Conservation (phyloP, 2,888 invertebrate genomes). For the Orchestes rusci region DNA sequence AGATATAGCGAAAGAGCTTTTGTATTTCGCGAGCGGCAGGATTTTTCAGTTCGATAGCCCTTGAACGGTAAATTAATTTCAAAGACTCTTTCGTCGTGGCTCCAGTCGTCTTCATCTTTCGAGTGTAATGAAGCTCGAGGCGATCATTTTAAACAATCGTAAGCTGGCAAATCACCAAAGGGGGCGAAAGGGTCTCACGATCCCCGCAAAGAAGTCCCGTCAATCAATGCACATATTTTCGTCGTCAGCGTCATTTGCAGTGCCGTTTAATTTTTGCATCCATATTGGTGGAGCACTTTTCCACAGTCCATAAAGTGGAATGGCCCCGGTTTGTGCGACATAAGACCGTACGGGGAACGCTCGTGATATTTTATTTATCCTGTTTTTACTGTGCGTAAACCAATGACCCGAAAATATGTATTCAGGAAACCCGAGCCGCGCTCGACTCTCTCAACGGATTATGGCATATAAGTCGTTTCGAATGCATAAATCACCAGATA, state of each 20-base stretch:
- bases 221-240: slow-evolving; percentile 24
- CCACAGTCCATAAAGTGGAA: slow-evolving; percentile 40
- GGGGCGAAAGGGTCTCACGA: slow-evolving; percentile 8
- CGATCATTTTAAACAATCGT: slow-evolving; percentile 24
- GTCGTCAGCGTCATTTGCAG: slow-evolving; percentile 32
- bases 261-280: slow-evolving; percentile 38
- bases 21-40: slow-evolving; percentile 19
- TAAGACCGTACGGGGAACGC: slow-evolving; percentile 25
- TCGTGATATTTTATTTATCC: slow-evolving; percentile 42
- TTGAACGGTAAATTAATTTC: slow-evolving; percentile 25
- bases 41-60: slow-evolving; percentile 24
- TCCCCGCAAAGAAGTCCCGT: slow-evolving; percentile 18
- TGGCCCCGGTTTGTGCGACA: slow-evolving; percentile 25
- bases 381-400: slow-evolving; percentile 36
- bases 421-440: slow-evolving; percentile 30
- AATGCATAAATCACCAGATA: slow-evolving; percentile 15
- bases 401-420: slow-evolving; percentile 40
- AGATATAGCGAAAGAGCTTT: slow-evolving; percentile 17
- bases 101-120: slow-evolving; percentile 22
- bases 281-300: slow-evolving; percentile 39
- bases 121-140: slow-evolving; percentile 24
- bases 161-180: slow-evolving; percentile 16
- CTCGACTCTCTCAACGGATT: slow-evolving; percentile 20
- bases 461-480: slow-evolving; percentile 13
- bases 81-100: slow-evolving; percentile 15